A percentile compares a stretch with the other conserved stretches of the same genome.
Conservation (phyloP, 2,797 vertebrate species). For the Rachycentron canadum region DNA sequence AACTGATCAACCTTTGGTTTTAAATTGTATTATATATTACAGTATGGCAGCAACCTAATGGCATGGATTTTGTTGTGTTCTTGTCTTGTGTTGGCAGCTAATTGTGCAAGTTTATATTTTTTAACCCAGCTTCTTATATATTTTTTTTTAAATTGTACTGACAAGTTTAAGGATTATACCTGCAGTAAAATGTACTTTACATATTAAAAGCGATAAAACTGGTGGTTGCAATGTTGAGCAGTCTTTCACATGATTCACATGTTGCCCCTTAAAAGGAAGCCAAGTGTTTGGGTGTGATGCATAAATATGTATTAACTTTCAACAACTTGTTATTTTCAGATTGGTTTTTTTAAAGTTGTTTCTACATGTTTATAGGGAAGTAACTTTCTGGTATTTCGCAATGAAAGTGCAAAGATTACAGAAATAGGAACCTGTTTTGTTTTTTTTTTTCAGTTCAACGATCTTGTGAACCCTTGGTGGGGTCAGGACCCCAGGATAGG, state of each 20-base stretch:
- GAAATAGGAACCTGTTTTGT: not conserved
- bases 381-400: not conserved
- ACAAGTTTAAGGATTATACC: not conserved
- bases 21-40: not conserved
- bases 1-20: not conserved
- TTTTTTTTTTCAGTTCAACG: not conserved
- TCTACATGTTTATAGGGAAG: not conserved
- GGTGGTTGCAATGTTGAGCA: not conserved
- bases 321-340: not conserved
- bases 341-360: too few relatives aligned
- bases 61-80: not conserved
- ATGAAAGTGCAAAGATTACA: not conserved
- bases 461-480: not conserved
- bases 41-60: not conserved
- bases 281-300: not conserved
- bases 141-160: not conserved
- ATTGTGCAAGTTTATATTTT: not conserved
- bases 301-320: not conserved
- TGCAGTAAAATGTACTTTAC: constrained; percentile 52
- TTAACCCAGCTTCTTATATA: not conserved
- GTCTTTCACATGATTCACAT: not conserved
- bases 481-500: not conserved
- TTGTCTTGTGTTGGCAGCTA: not conserved
- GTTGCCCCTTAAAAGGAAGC: not conserved
- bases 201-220: not conserved